Evolutionary conservation across 2,888 invertebrate species (phyloP), one percentile per base, ranked within the genome.

Genomic region (Torymus auratus): DNA sequence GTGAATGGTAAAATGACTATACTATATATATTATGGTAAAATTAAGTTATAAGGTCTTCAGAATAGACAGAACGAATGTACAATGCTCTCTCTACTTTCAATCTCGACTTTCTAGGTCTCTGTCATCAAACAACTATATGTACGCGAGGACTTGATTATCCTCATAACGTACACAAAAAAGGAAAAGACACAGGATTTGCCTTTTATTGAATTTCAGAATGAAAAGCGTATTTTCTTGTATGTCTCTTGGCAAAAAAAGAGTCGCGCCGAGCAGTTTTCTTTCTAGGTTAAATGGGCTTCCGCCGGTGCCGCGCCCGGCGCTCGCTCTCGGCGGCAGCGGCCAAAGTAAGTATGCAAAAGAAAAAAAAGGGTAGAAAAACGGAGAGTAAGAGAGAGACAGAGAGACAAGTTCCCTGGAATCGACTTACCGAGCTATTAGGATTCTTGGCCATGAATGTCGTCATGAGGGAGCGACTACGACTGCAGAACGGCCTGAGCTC

Each of bases 401-500:
- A 41, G 60, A 75, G 74, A 82, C 67, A 74, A 68, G 70, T 79
- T 82, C 74, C 52, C 68, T 65, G 71, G 70, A 80, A 81, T 74
- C 71, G 82, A 84, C 86, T 88, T 87, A 91, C 91, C 88, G 88
- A 87, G 85, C 86, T 88, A 84, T 89, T 89, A 84, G 88, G 86
- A 89, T 89, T 91, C 88, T 90, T 91, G 84, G 89, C 88, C 89
- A 89, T 89, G 86, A 90, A 90, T 86, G 88, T 89, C 89, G 88
- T 89, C 89, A 88, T 88, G 85, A 90, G 88, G 85, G 90, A 89
- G 85, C 90, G 90, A 87, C 87, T 90, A 86, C 89, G 91, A 86
- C 88, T 89, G 86, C 90, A 90, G 86, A 91, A 91, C 85, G 91
- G 91, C 90, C 91, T 91, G 85, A 89, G 85, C 87, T 91, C 91